phyloP scores from a whole-genome alignment of 2,888 invertebrate species.

The Helleia helle region DNA sequence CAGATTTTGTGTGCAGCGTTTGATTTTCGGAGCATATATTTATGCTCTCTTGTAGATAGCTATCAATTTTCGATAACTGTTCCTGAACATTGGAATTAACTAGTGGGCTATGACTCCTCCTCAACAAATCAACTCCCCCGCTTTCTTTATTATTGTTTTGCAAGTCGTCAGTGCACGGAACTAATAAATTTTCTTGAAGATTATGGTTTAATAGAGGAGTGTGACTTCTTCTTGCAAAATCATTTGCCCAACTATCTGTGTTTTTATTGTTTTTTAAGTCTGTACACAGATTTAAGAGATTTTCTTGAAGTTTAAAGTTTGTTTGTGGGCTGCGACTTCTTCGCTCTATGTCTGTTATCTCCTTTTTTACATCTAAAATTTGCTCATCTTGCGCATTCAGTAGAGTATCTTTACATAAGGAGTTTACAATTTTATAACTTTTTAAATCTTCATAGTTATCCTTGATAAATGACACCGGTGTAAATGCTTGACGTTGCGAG shows the following conservation, averaged over 20 bases:
- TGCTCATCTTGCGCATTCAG: constrained; percentile 23
- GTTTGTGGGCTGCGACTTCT: not conserved
- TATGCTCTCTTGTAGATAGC: constrained; percentile 57
- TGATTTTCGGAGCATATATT: constrained; percentile 40
- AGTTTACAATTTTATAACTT: constrained; percentile 65
- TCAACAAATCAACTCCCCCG: constrained; percentile 1
- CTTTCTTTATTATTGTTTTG: not conserved
- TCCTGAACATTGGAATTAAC: constrained; percentile 51
- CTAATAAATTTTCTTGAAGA: not conserved
- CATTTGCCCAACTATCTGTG: no score
- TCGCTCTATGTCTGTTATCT: not conserved
- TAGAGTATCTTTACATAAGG: constrained; percentile 43
- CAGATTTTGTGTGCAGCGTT: constrained; percentile 10
- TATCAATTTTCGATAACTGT: constrained; percentile 56
- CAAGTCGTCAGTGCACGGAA: not conserved
- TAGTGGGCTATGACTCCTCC: constrained; percentile 37
- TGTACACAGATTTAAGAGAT: not conserved
- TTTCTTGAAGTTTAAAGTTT: not conserved
- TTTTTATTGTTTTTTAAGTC: no score
- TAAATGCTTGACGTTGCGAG: constrained; percentile 18
- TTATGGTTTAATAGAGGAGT: constrained; percentile 12
- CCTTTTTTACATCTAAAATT: not conserved
- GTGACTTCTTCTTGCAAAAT: constrained; percentile 1
- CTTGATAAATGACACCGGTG: constrained; percentile 43
- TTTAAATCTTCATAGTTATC: constrained; percentile 57